These are phyloP conservation scores for Metridium senile DNA, from an alignment of 92 coral and sea anemone genomes.

Conservation along the genomic window DNA sequence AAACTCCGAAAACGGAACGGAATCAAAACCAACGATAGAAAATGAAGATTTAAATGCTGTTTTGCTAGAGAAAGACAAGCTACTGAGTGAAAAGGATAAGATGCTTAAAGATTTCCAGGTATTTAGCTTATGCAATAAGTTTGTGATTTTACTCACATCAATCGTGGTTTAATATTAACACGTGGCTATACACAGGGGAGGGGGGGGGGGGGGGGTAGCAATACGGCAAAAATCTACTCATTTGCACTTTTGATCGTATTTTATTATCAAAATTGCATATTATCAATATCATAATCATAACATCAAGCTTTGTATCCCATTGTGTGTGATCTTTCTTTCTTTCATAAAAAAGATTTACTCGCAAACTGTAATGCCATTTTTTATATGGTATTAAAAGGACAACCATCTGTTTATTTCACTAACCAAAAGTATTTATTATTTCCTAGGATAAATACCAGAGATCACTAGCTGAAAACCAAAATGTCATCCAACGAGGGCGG, in stretches of 20 bases:
- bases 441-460: conserved; percentile 91
- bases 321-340: not conserved
- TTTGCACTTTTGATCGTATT: not conserved
- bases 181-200: not conserved
- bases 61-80: conserved; percentile 66
- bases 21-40: conserved; percentile 32
- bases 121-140: not conserved
- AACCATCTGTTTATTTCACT: too few relatives aligned
- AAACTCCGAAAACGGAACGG: conserved; percentile 27
- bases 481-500: conserved; percentile 81
- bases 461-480: conserved; percentile 94
- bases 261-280: too few relatives aligned
- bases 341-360: too few relatives aligned
- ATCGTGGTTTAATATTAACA: not conserved
- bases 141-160: not conserved
- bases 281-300: too few relatives aligned
- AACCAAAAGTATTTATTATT: too few relatives aligned
- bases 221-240: too few relatives aligned
- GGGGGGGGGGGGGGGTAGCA: too few relatives aligned
- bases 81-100: conserved; percentile 79
- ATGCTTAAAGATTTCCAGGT: conserved; percentile 89
- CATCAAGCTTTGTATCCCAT: too few relatives aligned
- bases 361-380: not conserved
- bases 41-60: conserved; percentile 30
- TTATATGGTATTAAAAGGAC: too few relatives aligned